Percentiles rank a stretch among this genome's conserved stretches.
phyloP scores from a whole-genome alignment of 1,140 invertebrate species.

The Drosophila orena region DNA sequence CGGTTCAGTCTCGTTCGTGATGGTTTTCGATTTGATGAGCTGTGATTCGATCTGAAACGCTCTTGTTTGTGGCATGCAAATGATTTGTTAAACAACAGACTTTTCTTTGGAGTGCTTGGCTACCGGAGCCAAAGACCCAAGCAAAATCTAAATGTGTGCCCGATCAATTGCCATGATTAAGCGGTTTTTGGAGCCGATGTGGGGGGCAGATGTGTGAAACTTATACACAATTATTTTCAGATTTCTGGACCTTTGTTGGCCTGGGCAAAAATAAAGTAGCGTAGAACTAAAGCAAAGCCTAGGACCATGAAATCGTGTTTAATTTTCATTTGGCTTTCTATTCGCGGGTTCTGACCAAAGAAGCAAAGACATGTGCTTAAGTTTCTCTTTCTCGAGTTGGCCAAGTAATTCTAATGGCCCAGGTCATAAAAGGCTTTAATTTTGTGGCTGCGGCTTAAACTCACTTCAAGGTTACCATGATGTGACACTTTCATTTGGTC shows the following conservation, averaged over 20 bases:
- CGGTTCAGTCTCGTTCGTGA: constrained; percentile 35
- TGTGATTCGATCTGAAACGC: constrained; percentile 45
- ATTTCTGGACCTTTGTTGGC: constrained; percentile 42
- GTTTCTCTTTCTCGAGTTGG: constrained; percentile 70
- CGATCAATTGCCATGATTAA: constrained; percentile 26
- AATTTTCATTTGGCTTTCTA: constrained; percentile 74
- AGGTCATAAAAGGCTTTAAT: constrained; percentile 43
- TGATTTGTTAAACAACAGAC: constrained; percentile 58
- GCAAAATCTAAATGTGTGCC: neutral
- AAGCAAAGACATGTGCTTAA: constrained; percentile 42
- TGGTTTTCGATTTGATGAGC: constrained; percentile 45
- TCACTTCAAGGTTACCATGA: constrained; percentile 60
- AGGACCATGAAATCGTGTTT: constrained; percentile 76
- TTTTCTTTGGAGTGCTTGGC: constrained; percentile 22
- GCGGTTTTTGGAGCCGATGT: constrained; percentile 31
- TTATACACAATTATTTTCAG: constrained; percentile 67
- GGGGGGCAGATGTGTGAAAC: constrained; percentile 36
- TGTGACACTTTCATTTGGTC: constrained; percentile 47
- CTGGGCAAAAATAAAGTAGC: constrained; percentile 68
- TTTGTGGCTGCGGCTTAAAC: constrained; percentile 9
- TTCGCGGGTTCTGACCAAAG: constrained; percentile 44
- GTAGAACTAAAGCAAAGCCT: constrained; percentile 76
- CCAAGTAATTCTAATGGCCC: constrained; percentile 64
- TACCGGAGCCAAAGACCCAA: constrained; percentile 27
- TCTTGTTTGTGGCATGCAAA: constrained; percentile 56